Evolutionary conservation across 1,140 invertebrate genomes (phyloP), one percentile per base, ranked within the genome.

Genomic region (Drosophila obscura): DNA sequence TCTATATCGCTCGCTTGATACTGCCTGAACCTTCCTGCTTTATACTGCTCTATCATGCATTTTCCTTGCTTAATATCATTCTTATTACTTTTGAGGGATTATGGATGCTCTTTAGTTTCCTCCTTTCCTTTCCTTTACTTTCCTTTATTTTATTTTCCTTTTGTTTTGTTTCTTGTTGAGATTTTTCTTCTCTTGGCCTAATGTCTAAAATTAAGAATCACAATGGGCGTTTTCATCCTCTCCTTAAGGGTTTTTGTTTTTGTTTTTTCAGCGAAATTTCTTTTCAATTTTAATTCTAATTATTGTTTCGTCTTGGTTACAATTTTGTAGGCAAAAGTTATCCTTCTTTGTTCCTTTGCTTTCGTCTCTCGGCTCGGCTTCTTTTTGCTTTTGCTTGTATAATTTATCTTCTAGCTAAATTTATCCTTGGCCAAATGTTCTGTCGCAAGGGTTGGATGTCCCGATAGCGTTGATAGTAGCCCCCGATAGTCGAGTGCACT

Each of bases 181-280:
- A 45, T 53, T 43, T 59, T 49, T 0, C 35, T 49, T 51, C 28
- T 24, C 49, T 66, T 75, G 59, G 64, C 73, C 71, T 68, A 81
- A 77, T 68, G 77, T 83, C 78, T 88, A 85, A 91, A 90, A 80
- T 89, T 90, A 90, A 91, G 90, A 90, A 90, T 90, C 89, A 90
- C 89, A 90, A 90, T 90, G 88, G 79, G 79, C 79, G 80, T 81
- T 55, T 73, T 16, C 49, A 60, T 64, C n/a, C 35, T 16, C 57
- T 59, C 41, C 55, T 28, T 49, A 5, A 51, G 15, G 64, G 50
- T 50, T 65, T 44, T 31, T 35, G 13, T 24, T 28, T 64, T 5
- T 19, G 31, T 60, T 71, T 52, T 49, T 83, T 73, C 61, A 64
- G 69, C 55, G 45, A 50, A 43, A 73, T 75, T 61, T 75, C 74